A percentile compares a stretch with the other conserved stretches of the same genome.
phyloP scores from a whole-genome alignment of 1,140 invertebrate species.

The Drosophila punjabiensis region DNA sequence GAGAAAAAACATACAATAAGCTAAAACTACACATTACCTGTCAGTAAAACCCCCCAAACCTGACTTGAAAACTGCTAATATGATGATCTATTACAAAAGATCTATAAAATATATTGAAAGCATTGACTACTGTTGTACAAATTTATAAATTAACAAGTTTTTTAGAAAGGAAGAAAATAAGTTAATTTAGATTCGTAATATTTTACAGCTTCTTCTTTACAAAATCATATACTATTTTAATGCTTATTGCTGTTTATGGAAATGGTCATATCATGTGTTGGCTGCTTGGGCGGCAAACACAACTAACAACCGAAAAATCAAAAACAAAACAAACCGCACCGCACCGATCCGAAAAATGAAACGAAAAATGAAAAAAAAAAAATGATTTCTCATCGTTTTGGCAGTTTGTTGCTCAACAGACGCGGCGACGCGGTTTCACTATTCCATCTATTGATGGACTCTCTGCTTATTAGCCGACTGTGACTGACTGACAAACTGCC shows the following conservation, averaged over 20 bases:
- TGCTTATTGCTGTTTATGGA: neutral
- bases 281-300: conserved; percentile 73
- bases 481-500: conserved; percentile 37
- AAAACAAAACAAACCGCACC: conserved; percentile 47
- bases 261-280: conserved; percentile 60
- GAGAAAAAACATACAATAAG: neutral
- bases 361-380: conserved; percentile 44
- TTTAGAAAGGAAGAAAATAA: too few species aligned
- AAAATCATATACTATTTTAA: neutral
- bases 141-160: too few species aligned
- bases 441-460: conserved; percentile 52
- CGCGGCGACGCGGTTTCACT: conserved; percentile 56
- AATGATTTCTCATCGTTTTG: conserved; percentile 76
- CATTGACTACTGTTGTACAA: too few species aligned
- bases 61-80: neutral
- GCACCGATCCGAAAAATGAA: conserved; percentile 28
- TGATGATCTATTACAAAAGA: too few species aligned
- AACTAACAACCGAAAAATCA: conserved; percentile 41
- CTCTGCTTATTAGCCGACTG: conserved; percentile 74
- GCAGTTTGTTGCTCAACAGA: conserved; percentile 71
- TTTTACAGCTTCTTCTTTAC: too few species aligned
- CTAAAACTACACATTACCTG: too few species aligned
- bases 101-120: too few species aligned
- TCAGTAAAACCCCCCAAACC: neutral
- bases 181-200: too few species aligned